Base-by-base conservation (phyloP, 2,797 vertebrate genomes). In the Percopsis omiscomaycus region DNA sequence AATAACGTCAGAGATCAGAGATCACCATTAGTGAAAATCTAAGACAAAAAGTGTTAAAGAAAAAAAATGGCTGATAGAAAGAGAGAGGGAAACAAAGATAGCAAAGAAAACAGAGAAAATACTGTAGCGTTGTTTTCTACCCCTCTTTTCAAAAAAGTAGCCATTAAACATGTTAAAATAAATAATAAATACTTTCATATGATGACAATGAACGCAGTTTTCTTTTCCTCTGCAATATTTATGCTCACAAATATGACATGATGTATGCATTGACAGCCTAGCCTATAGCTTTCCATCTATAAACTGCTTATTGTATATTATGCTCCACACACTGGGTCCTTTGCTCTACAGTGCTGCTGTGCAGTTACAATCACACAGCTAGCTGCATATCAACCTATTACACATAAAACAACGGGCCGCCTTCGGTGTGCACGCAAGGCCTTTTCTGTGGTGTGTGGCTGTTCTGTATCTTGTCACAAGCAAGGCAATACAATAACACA, bases 1-100 rank as follows among this genome's bases (percentile, higher is more conserved):
- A 97, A 98, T 95, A 96, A 96, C 94, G 98, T 96, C 92, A 95
- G 93, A 98, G 90, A 98, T 96, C 92, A 95, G 93, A 98, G 90
- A 98, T 89, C 96, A 95, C 87, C 86, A 92, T 97, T 98, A 98
- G 94, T 95, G 92, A 88, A 92, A 86, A 92, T 86, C 89, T 79
- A 80, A 93, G 89, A 89, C 22, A 22, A 22, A 1, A 22, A 22
- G 22, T 22, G 84, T 89, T 86, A 91, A 51, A 69, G 4, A 67
- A 9, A 68, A 83, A 90, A 86, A 91, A 81, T n/a, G 68, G 37
- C 66, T 84, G 89, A 84, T 90, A 92, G 52, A 52, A 11, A 63
- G 46, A 81, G 85, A 89, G 85, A 89, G 84, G 91, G 85, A 93
- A 85, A 92, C 84, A 92, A 86, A 79, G 53, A 75, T 22, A 66